Evolutionary conservation across 2,888 invertebrate species (phyloP).

Genomic region (Uropetala carovei): DNA sequence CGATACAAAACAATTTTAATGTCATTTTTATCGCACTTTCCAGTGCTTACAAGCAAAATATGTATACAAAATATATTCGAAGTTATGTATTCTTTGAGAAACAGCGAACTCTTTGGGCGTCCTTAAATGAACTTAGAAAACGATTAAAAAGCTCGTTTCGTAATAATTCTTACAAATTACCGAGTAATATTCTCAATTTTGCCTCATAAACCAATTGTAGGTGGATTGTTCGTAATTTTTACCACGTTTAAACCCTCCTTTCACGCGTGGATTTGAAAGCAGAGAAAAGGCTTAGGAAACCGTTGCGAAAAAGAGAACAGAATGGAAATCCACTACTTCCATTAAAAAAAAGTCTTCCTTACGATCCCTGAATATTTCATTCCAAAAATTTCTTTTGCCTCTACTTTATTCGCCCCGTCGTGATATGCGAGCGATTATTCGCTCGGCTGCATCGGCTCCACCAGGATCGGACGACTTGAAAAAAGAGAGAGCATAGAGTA

Average conservation of each 20-base stretch:
- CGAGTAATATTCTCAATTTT: neutral
- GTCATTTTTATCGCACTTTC: neutral
- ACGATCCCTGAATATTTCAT: conserved; percentile 31
- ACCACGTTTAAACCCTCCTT: neutral
- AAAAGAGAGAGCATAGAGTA: neutral
- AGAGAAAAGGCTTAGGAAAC: neutral
- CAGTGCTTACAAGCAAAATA: neutral
- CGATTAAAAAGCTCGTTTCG: too few relatives aligned
- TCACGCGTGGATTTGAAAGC: neutral
- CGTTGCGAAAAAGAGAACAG: neutral
- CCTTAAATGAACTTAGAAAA: too few relatives aligned
- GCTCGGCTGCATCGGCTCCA: neutral
- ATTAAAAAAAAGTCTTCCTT: conserved; percentile 8
- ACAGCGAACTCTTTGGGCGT: too few relatives aligned
- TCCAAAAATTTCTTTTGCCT: neutral
- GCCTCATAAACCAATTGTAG: conserved; percentile 16
- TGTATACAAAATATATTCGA: too few relatives aligned
- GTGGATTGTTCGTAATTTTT: neutral
- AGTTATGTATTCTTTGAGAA: too few relatives aligned
- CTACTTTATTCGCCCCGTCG: neutral
- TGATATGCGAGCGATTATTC: conserved; percentile 9
- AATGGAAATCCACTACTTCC: neutral
- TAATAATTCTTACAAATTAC: too few relatives aligned
- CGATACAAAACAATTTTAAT: neutral
- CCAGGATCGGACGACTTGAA: neutral